phyloP scores from a whole-genome alignment of 1,140 invertebrate species.

The Scaptomyza montana region DNA sequence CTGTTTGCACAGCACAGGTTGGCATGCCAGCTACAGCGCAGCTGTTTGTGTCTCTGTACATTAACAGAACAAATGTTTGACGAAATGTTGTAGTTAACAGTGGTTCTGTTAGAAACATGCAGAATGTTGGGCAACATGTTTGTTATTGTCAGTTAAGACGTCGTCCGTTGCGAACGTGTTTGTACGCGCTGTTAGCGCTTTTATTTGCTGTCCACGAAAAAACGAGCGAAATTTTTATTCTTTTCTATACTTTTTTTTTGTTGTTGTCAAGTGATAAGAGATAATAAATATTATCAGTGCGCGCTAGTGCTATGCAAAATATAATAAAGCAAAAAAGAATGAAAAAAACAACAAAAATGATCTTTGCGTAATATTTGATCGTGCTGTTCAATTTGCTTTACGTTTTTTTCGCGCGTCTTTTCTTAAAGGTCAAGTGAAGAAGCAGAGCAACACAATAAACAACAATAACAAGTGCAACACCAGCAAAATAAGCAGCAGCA shows the following conservation, averaged over 20 bases:
- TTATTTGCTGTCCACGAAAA: slow-evolving; percentile 1
- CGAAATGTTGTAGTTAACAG: background rate
- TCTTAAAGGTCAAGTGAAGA: slow-evolving; percentile 18
- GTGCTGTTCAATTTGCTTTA: background rate
- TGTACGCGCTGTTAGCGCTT: background rate
- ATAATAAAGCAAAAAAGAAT: background rate
- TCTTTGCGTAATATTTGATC: slow-evolving; percentile 18
- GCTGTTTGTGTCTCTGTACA: slow-evolving; percentile 1
- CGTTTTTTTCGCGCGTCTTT: background rate
- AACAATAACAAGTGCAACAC: slow-evolving; percentile 26
- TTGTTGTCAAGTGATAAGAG: slow-evolving; percentile 38
- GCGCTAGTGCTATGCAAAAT: slow-evolving; percentile 31
- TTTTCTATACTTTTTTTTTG: slow-evolving; percentile 25
- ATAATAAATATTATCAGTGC: slow-evolving; percentile 9
- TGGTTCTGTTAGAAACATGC: background rate
- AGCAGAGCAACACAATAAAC: background rate
- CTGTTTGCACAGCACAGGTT: background rate
- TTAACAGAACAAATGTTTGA: background rate
- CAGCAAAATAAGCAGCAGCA: slow-evolving; percentile 4
- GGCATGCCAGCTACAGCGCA: background rate
- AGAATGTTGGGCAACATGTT: background rate
- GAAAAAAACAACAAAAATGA: slow-evolving; percentile 1
- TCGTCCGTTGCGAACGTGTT: background rate
- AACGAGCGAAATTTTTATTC: background rate
- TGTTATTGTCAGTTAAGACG: background rate